Conservation (phyloP, 2,888 invertebrate genomes). For the Oithona nana region DNA sequence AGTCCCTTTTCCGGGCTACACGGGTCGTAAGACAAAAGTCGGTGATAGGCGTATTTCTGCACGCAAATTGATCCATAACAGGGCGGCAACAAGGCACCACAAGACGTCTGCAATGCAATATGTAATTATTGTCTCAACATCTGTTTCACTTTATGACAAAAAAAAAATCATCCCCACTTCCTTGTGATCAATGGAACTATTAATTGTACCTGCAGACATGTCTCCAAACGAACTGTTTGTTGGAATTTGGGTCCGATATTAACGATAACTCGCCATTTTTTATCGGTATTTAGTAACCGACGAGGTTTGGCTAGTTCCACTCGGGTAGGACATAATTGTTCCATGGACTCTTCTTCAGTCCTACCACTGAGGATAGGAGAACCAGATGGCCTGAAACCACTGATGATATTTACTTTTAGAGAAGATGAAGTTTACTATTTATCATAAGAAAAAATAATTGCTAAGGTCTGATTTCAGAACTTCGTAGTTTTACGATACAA, state of each 20-base stretch:
- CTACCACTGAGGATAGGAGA: no score
- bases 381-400: no score
- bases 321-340: background rate
- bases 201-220: constrained; percentile 18
- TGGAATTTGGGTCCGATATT: constrained; percentile 19
- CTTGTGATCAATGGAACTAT: no score
- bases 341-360: no score
- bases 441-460: no score
- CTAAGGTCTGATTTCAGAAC: no score
- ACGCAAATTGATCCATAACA: constrained; percentile 18
- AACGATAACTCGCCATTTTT: constrained; percentile 21
- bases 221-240: constrained; percentile 20
- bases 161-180: background rate
- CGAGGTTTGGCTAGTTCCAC: background rate
- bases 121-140: constrained; percentile 1
- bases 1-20: constrained; percentile 21
- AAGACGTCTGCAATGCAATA: no score
- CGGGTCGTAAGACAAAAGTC: constrained; percentile 20
- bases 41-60: constrained; percentile 19
- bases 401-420: no score
- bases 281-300: constrained; percentile 17
- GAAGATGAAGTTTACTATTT: no score
- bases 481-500: no score
- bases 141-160: background rate
- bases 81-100: constrained; percentile 17